These are phyloP conservation scores for Tyria jacobaeae DNA, from an alignment of 2,888 invertebrate species.

Conservation along the genomic window DNA sequence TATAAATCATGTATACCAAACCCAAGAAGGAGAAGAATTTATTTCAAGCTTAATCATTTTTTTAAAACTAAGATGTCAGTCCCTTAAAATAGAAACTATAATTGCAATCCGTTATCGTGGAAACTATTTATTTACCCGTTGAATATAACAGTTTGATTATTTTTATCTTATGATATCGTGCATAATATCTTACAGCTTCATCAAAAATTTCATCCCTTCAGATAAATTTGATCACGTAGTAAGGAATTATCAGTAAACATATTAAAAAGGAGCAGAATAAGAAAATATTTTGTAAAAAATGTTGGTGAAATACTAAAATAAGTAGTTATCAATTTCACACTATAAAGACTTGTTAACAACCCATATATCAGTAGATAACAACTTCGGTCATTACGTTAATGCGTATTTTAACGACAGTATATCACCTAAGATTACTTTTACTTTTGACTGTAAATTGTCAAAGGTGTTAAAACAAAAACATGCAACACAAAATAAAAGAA, in stretches of 20 bases:
- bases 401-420: not conserved
- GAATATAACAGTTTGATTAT: not conserved
- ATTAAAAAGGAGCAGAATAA: too few species aligned
- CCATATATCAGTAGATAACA: too few species aligned
- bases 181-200: not conserved
- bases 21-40: too few species aligned
- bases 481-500: slow-evolving; percentile 56
- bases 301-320: too few species aligned
- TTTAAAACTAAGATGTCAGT: too few species aligned
- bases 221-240: not conserved
- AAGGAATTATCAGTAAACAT: not conserved
- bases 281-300: too few species aligned
- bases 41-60: too few species aligned
- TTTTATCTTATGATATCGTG: not conserved
- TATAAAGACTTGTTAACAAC: too few species aligned
- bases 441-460: not conserved
- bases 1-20: too few species aligned
- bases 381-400: too few species aligned
- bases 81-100: too few species aligned
- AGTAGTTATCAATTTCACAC: too few species aligned
- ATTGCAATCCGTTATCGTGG: not conserved
- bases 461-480: slow-evolving; percentile 36
- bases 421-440: not conserved
- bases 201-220: not conserved
- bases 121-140: not conserved